Evolutionary conservation across 2,888 invertebrate genomes (phyloP), one percentile per base, ranked within the genome.

Genomic region (Junonia oenone): DNA sequence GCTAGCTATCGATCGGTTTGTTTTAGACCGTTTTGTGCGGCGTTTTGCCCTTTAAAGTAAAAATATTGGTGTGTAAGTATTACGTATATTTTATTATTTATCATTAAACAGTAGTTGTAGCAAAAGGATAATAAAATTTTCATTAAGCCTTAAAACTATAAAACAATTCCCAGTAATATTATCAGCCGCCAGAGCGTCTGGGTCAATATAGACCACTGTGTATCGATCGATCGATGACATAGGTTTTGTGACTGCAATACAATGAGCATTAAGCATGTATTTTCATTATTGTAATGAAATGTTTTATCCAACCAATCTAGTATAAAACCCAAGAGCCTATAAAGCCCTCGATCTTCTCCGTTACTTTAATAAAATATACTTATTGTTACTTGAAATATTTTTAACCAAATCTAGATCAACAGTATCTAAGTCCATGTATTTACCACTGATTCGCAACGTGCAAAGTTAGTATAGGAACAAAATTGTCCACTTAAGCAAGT

Each of bases 171-270:
- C 35, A 29, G 26, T 15, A 19, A 8, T 31, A 17, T 40, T 22
- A 48, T 29, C 40, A 46, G 51, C 8, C 51, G 56, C 56, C 56
- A 19, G 48, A 13, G 26, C 6, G 56, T 56, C 56, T 48, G 43
- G 47, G 35, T 14, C 43, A 50, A 50, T 45, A 22, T 50, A 55
- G 50, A 38, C 27, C 26, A 27, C 43, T 22, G 31, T 14, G n/a
- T 48, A 43, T 54, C 26, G 53, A 54, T 54, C 48, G 40, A 22
- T n/a, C 14, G n/a, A n/a, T 6, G 37, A 14, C 6, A 8, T 37
- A 2, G 37, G 13, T 43, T 43, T 8, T 31, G 11, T 46, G n/a
- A 17, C 40, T 33, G 31, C 31, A 31, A 17, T 31, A 9, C 19
- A n/a, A n/a, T n/a, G n/a, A n/a, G n/a, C n/a, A n/a, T n/a, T n/a